Evolutionary conservation across 2,888 invertebrate genomes (phyloP), one percentile per base, ranked within the genome.

Genomic region (Heliconius cydno): DNA sequence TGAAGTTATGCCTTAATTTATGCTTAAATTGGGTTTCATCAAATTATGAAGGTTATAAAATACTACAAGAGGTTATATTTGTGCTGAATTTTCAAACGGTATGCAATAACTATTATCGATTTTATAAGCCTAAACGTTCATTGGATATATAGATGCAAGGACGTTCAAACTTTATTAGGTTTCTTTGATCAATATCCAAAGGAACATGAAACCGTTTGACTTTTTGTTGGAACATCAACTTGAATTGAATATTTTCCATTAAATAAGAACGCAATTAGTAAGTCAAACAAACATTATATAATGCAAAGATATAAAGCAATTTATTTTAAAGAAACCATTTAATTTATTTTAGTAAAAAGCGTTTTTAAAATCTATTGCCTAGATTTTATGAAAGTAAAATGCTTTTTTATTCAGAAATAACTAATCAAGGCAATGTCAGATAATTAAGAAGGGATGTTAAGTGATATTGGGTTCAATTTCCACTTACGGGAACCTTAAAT

Each of bases 121-220:
- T 79, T 73, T 60, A 75, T 79, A 74, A 75, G 68, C 74, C 72
- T 70, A 67, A 66, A 77, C 81, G 57, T 77, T 81, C 79, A 70
- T 57, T 25, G 74, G 73, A 71, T 57, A 70, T 70, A 38, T 79
- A 65, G 80, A 80, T 80, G 79, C 74, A 82, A 80, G 81, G 81
- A 81, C 79, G 79, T 41, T 57, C 65, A 81, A 72, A 78, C 60
- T 73, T 76, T 73, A 73, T 80, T 63, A 72, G 70, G 78, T 70
- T 77, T 81, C 70, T 52, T 73, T 78, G 77, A 80, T 76, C 76
- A 68, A 80, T 81, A 80, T 46, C 63, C 38, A 41, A 73, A 76
- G 76, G 71, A 77, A 77, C 77, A 67, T 68, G 66, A 30, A 19
- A 72, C 63, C 30, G 30, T 74, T 74, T 67, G 57, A 60, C 28